These are phyloP conservation scores for Leucoraja ocellata DNA, from an alignment of 2,797 vertebrate genomes.

Conservation along the genomic window DNA sequence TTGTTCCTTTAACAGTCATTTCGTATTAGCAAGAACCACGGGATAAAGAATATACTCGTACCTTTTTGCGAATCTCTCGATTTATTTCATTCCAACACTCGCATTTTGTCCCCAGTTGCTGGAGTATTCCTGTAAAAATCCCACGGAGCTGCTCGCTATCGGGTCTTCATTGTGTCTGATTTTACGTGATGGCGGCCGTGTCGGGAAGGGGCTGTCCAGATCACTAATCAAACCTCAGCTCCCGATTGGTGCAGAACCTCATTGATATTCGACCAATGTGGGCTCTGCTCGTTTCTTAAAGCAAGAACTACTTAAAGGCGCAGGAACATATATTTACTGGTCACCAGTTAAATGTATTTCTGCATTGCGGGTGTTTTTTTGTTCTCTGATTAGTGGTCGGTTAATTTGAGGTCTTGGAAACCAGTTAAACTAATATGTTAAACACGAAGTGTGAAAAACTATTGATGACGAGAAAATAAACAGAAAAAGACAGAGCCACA, in stretches of 20 bases:
- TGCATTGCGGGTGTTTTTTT: too few species aligned
- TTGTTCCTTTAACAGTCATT: not conserved
- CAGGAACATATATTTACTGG: not conserved
- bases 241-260: not conserved
- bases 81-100: not conserved
- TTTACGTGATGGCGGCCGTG: not conserved
- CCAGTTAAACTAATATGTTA: too few species aligned
- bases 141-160: not conserved
- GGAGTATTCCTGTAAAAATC: too few species aligned
- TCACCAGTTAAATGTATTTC: not conserved
- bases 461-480: too few species aligned
- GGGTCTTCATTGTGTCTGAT: not conserved
- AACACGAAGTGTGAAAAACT: too few species aligned
- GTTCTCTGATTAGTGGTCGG: not conserved
- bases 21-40: too few species aligned
- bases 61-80: not conserved
- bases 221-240: not conserved
- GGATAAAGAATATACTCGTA: not conserved
- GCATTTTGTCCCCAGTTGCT: not conserved
- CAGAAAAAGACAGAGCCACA: too few species aligned
- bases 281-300: conserved; percentile 39
- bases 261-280: not conserved
- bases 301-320: not conserved
- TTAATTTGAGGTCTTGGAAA: too few species aligned
- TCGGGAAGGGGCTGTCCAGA: conserved; percentile 12